Evolutionary conservation across 1,140 invertebrate genomes (phyloP).

Genomic region (Cherax destructor): DNA sequence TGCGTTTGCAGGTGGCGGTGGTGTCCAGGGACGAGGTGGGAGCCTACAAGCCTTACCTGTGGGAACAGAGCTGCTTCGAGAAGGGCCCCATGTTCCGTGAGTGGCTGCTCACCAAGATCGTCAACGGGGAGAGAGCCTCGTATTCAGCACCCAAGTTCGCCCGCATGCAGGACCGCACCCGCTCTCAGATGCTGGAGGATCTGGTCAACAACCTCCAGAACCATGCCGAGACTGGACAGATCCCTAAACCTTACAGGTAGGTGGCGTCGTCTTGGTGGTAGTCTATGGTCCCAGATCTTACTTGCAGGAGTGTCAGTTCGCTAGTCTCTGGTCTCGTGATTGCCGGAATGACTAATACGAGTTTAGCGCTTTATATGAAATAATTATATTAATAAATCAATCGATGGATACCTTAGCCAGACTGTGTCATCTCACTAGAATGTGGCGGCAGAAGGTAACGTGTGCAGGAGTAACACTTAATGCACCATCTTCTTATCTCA

Average conservation of each 20-base stretch:
- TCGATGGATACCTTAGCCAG: too few species aligned
- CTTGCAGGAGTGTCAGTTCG: too few species aligned
- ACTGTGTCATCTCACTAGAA: too few species aligned
- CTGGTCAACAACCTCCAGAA: constrained; percentile 95
- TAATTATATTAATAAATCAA: too few species aligned
- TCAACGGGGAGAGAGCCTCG: constrained; percentile 96
- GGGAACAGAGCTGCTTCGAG: constrained; percentile 94
- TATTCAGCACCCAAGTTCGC: constrained; percentile 98
- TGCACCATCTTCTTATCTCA: too few species aligned
- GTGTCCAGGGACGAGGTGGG: constrained; percentile 98
- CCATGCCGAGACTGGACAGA: constrained; percentile 95
- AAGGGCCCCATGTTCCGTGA: constrained; percentile 93
- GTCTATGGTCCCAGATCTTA: too few species aligned
- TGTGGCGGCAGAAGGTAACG: too few species aligned
- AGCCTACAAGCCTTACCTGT: constrained; percentile 96
- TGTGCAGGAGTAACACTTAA: too few species aligned
- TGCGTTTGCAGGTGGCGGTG: constrained; percentile 82
- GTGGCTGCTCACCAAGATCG: constrained; percentile 97
- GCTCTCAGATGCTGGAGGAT: constrained; percentile 93
- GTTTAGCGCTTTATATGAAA: too few species aligned
- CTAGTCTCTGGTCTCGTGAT: too few species aligned
- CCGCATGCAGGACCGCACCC: constrained; percentile 93
- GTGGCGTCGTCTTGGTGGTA: too few species aligned
- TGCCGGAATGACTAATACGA: too few species aligned
- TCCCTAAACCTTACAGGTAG: constrained; percentile 94